phyloP scores from a whole-genome alignment of 1,140 invertebrate species.

The Rhizoglyphus robini region DNA sequence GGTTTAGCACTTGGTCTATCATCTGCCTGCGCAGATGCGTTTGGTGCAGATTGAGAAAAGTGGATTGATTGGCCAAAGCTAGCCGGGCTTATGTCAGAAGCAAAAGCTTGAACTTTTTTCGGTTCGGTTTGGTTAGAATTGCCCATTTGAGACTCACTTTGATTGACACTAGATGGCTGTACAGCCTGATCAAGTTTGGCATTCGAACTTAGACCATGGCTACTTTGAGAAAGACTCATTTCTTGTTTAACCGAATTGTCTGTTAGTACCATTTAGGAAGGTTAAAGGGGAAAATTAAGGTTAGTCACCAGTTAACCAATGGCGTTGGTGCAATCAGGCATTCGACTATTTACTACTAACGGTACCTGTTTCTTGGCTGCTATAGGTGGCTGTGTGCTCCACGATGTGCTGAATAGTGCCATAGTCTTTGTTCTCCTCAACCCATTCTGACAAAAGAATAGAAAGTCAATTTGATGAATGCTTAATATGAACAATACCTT shows the following conservation, averaged over 20 bases:
- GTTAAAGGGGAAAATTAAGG: background rate
- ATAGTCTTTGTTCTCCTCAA: conserved; percentile 18
- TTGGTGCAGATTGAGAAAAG: background rate
- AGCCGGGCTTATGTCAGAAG: background rate
- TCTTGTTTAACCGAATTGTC: background rate
- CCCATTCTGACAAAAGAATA: conserved; percentile 20
- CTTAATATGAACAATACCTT: conserved; percentile 11
- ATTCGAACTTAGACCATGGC: too few species aligned
- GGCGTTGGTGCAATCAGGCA: too few species aligned
- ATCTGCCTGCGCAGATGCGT: background rate
- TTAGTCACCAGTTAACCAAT: too few species aligned
- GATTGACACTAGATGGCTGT: background rate
- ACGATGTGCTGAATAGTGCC: conserved; percentile 22
- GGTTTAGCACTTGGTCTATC: background rate
- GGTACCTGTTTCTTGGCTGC: background rate
- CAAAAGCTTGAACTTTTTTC: background rate
- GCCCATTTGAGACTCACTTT: background rate
- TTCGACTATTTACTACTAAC: too few species aligned
- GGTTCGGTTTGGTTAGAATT: background rate
- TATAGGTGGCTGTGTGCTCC: conserved; percentile 20
- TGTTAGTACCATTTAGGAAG: background rate
- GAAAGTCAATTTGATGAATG: background rate
- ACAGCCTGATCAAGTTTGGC: too few species aligned
- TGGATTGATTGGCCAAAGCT: background rate
- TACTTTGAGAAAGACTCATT: too few species aligned